Evolutionary conservation across 2,113 vertebrate species (phyloP), one percentile per base, ranked within the genome.

Genomic region (Gavia stellata): DNA sequence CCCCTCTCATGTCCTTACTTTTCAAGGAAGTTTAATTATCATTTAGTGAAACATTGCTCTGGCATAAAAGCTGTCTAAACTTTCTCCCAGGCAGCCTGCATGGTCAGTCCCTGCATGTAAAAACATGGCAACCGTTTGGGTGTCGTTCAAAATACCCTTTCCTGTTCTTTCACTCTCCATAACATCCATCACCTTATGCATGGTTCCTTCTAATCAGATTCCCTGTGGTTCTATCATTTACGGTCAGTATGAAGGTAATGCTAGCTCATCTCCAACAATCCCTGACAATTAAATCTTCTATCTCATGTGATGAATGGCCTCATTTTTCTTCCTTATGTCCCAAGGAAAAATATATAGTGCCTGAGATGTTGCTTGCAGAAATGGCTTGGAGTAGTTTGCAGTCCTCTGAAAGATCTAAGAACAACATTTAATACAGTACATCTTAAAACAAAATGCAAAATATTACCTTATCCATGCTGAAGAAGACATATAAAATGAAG

Each of bases 271-370:
- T 81, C 21, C 65, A 95, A 70, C 77, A 90, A 73, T 77, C 63
- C 68, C 72, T 87, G 53, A 83, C 88, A 92, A 94, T 84, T 95
- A 95, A 92, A 73, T 91, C 71, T 89, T 82, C 61, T 70, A 79
- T 88, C 61, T 74, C 2, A 1, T 79, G 61, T 94, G 62, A 96
- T 86, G 61, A 86, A 91, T 82, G 52, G 19, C 33, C 40, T 86
- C 29, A 82, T 93, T 86, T 95, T 94, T 49, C 58, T 92, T 87
- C 62, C 33, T 87, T 84, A 66, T 58, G 29, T 90, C 59, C 26
- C 59, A 92, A 78, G 38, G 25, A 68, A 87, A 90, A 86, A 63
- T 59, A 92, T 23, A 47, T 34, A 81, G 33, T 42, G n/a, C 19
- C 44, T 61, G 19, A 84, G 53, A 66, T 70, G n/a, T n/a, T 87